A percentile compares a stretch with the other conserved stretches of the same genome.
Conservation (phyloP, 1,140 invertebrate genomes). For the Sycophaga agraensis region DNA sequence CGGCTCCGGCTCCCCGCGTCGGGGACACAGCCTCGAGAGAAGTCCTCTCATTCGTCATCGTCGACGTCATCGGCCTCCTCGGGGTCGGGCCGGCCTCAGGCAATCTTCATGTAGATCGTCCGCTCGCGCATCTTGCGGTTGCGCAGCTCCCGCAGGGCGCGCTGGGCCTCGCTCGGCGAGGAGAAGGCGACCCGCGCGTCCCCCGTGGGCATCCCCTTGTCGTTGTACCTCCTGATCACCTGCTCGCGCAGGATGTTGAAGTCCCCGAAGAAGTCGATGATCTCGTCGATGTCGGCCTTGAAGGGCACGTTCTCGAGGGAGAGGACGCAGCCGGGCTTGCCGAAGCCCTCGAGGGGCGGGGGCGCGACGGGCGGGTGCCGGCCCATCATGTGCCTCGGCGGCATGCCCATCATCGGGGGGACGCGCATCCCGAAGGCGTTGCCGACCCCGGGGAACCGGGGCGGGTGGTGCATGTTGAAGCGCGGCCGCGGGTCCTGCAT, state of each 20-base stretch:
- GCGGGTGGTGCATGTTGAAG: conserved; percentile 44
- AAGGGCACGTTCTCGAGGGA: conserved; percentile 84
- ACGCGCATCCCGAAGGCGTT: conserved; percentile 33
- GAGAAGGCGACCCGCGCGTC: conserved; percentile 85
- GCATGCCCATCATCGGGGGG: conserved; percentile 24
- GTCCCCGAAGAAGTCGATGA: conserved; percentile 81
- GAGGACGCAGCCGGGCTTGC: conserved; percentile 78
- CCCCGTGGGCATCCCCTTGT: conserved; percentile 81
- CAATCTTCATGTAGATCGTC: conserved; percentile 60
- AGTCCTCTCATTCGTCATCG: background rate
- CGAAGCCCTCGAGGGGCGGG: conserved; percentile 64
- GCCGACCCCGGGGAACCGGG: conserved; percentile 40
- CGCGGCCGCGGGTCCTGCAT: conserved; percentile 45
- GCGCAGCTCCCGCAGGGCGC: conserved; percentile 66
- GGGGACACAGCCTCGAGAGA: no score
- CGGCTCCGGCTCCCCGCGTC: no score
- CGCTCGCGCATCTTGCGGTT: conserved; percentile 61
- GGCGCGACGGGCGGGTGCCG: conserved; percentile 19
- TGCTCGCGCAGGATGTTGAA: conserved; percentile 74
- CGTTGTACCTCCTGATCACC: conserved; percentile 80
- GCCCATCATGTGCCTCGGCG: background rate
- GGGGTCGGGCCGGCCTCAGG: conserved; percentile 35
- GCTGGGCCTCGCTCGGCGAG: conserved; percentile 72
- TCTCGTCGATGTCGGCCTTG: conserved; percentile 81
- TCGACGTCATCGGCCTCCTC: background rate